phyloP scores from a whole-genome alignment of 2,113 vertebrate genomes.

The Antennarius striatus region DNA sequence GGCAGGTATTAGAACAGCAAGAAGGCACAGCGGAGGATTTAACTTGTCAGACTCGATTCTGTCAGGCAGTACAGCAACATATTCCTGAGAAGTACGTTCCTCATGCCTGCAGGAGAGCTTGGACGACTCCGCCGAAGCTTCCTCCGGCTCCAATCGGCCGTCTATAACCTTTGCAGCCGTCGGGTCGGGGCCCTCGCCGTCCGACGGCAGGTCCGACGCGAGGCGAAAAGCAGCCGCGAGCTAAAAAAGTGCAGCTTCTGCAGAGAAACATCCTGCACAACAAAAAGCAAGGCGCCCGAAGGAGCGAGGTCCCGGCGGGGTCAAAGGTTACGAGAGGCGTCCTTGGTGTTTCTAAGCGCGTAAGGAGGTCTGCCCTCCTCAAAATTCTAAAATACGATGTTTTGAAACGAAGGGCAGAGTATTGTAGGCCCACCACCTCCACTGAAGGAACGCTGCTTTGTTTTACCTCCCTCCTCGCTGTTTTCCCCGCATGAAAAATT shows the following conservation, averaged over 20 bases:
- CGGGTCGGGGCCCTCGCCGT: conserved; percentile 52
- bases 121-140: conserved; percentile 50
- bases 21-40: conserved; percentile 54
- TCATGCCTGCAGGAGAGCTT: conserved; percentile 40
- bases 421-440: conserved; percentile 19
- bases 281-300: conserved; percentile 16
- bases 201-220: conserved; percentile 53
- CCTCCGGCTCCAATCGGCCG: conserved; percentile 58
- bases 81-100: conserved; percentile 50
- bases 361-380: conserved; percentile 17
- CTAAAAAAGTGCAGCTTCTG: conserved; percentile 43
- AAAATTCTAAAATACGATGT: conserved; percentile 50
- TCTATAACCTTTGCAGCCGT: conserved; percentile 54
- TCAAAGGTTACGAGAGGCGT: conserved; percentile 51
- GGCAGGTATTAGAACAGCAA: conserved; percentile 29
- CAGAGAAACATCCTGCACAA: conserved; percentile 33
- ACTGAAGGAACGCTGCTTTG: conserved; percentile 33
- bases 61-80: conserved; percentile 52
- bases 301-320: conserved; percentile 33
- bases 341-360: conserved; percentile 28
- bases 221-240: conserved; percentile 33
- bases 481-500: conserved; percentile 72
- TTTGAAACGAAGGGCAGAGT: conserved; percentile 44
- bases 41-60: conserved; percentile 57
- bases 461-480: conserved; percentile 47